These are phyloP conservation scores for Chrysolina oricalcia DNA, from an alignment of 2,888 invertebrate genomes.

Conservation along the genomic window DNA sequence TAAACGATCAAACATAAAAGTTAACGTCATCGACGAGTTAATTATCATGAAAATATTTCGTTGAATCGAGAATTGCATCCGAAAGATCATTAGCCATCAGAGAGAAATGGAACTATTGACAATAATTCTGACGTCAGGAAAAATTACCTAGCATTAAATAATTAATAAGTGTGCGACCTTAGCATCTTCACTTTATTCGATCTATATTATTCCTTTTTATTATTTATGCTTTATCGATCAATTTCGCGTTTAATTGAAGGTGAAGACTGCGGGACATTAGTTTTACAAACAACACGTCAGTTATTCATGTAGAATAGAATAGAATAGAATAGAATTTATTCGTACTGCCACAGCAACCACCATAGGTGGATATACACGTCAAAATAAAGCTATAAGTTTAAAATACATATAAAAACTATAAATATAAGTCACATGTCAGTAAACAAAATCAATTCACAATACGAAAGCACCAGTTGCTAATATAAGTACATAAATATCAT, in stretches of 20 bases:
- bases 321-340: too few species aligned
- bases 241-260: constrained; percentile 27
- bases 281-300: constrained; percentile 4
- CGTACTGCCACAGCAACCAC: too few species aligned
- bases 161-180: constrained; percentile 53
- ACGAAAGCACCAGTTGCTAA: too few species aligned
- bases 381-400: too few species aligned
- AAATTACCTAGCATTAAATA: constrained; percentile 47
- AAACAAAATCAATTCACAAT: too few species aligned
- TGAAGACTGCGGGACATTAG: constrained; percentile 18
- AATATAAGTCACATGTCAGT: too few species aligned
- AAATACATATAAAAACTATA: too few species aligned
- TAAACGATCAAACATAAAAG: not conserved
- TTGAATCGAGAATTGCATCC: constrained; percentile 21
- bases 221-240: constrained; percentile 50
- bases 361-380: too few species aligned
- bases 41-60: constrained; percentile 2
- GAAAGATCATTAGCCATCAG: constrained; percentile 16
- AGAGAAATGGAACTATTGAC: constrained; percentile 41
- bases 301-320: not conserved
- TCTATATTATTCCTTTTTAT: constrained; percentile 45
- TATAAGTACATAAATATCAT: too few species aligned
- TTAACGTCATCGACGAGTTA: not conserved
- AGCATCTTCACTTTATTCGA: constrained; percentile 47
- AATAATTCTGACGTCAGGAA: constrained; percentile 46